Evolutionary conservation across 2,888 invertebrate species (phyloP).

Genomic region (Augochlorella aurata): DNA sequence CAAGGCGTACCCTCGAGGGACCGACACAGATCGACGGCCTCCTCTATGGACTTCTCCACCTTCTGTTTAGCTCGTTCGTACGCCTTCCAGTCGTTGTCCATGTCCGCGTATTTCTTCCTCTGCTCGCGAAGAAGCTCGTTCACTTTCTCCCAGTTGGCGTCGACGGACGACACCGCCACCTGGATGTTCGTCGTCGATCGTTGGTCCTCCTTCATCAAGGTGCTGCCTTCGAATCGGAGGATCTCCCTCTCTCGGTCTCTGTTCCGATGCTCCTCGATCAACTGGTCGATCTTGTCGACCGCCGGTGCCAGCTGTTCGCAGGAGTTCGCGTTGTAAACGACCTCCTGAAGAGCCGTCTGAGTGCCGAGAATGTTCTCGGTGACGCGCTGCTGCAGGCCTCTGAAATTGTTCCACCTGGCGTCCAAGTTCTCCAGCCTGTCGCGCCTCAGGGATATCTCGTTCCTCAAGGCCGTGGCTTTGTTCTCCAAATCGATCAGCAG

Average conservation of each 20-base stretch:
- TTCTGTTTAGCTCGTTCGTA: slow-evolving; percentile 89
- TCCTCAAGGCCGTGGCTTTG: slow-evolving; percentile 86
- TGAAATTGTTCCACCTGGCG: slow-evolving; percentile 90
- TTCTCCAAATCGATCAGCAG: slow-evolving; percentile 89
- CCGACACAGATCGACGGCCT: slow-evolving; percentile 87
- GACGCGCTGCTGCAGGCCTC: slow-evolving; percentile 88
- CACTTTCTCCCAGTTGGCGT: slow-evolving; percentile 91
- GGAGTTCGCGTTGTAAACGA: slow-evolving; percentile 83
- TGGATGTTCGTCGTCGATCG: slow-evolving; percentile 91
- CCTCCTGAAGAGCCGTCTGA: slow-evolving; percentile 84
- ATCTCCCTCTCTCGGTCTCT: slow-evolving; percentile 87
- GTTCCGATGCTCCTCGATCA: slow-evolving; percentile 84
- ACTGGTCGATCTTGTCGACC: slow-evolving; percentile 83
- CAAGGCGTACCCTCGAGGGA: slow-evolving; percentile 81
- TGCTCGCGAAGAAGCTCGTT: slow-evolving; percentile 89
- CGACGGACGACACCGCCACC: slow-evolving; percentile 89
- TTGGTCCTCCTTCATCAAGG: slow-evolving; percentile 91
- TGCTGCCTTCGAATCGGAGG: slow-evolving; percentile 90
- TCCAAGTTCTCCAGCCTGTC: slow-evolving; percentile 88
- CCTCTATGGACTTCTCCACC: slow-evolving; percentile 87
- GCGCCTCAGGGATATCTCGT: slow-evolving; percentile 87
- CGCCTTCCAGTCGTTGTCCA: slow-evolving; percentile 89
- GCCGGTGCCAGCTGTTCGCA: slow-evolving; percentile 83
- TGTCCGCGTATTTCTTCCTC: slow-evolving; percentile 88
- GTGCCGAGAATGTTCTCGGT: slow-evolving; percentile 86